phyloP scores from a whole-genome alignment of 64 coral and sea anemone species.

The Orbicella faveolata region DNA sequence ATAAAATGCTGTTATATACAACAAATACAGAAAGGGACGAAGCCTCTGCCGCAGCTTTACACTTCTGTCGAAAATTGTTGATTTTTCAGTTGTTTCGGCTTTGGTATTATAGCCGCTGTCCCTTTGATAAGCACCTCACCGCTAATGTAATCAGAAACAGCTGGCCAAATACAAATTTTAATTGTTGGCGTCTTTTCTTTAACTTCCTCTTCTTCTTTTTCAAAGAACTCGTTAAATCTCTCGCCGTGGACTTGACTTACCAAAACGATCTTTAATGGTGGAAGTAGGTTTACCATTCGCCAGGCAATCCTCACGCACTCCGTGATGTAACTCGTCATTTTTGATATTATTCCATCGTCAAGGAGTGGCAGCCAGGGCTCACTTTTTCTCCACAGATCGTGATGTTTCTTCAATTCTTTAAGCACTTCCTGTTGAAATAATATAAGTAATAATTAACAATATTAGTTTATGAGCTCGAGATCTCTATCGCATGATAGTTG shows the following conservation, averaged over 20 bases:
- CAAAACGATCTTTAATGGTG: neutral
- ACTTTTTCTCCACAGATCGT: neutral
- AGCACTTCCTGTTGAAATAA: neutral
- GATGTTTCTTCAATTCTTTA: neutral
- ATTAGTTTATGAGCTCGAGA: no score
- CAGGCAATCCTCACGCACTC: conserved; percentile 15
- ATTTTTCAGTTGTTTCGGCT: neutral
- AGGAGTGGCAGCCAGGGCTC: neutral
- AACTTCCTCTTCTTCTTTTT: neutral
- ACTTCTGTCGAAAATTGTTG: no score
- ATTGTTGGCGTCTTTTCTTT: neutral
- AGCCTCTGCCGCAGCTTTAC: no score
- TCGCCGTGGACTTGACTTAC: neutral
- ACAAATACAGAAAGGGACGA: no score
- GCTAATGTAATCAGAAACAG: neutral
- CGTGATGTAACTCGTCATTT: conserved; percentile 2
- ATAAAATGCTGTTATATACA: no score
- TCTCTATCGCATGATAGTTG: no score
- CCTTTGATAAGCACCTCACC: conserved; percentile 7
- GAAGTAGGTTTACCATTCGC: conserved; percentile 38
- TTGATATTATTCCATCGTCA: neutral
- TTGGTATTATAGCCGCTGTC: conserved; percentile 2
- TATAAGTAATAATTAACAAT: neutral
- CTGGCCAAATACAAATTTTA: neutral
- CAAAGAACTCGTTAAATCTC: neutral